These are phyloP conservation scores for Siderastrea radians DNA, from an alignment of 92 coral and sea anemone genomes.

Conservation along the genomic window DNA sequence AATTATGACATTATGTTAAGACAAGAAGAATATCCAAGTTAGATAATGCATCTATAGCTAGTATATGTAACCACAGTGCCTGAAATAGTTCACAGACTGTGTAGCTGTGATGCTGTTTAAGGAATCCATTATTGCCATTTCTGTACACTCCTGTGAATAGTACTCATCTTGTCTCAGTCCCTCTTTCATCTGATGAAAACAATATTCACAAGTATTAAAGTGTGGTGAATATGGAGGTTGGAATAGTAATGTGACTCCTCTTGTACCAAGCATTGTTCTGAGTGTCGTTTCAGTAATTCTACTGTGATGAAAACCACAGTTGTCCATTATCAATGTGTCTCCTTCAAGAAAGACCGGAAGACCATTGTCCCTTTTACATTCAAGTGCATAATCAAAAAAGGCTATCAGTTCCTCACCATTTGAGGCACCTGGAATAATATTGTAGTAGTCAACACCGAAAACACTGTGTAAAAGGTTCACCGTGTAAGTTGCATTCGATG, in stretches of 20 bases:
- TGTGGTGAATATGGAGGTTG: slow-evolving; percentile 12
- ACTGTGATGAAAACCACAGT: too few relatives aligned
- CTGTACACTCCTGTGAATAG: slow-evolving; percentile 72
- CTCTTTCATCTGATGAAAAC: slow-evolving; percentile 30
- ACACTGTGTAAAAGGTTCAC: background rate
- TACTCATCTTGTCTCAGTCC: slow-evolving; percentile 43
- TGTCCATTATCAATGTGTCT: slow-evolving; percentile 2
- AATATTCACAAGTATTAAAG: too few relatives aligned
- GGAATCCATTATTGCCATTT: slow-evolving; percentile 69
- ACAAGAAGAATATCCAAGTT: background rate
- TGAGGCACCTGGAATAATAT: slow-evolving; percentile 58
- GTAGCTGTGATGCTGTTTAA: slow-evolving; percentile 46
- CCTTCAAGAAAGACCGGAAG: slow-evolving; percentile 40
- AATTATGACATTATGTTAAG: too few relatives aligned
- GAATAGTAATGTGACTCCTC: slow-evolving; percentile 38
- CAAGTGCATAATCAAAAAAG: slow-evolving; percentile 58
- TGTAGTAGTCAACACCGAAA: slow-evolving; percentile 55
- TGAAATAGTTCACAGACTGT: slow-evolving; percentile 56
- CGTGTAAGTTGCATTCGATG: slow-evolving; percentile 66
- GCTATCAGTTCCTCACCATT: slow-evolving; percentile 51
- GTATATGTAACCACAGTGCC: slow-evolving; percentile 58
- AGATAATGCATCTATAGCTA: background rate
- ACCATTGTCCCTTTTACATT: background rate
- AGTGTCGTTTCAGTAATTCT: slow-evolving; percentile 35
- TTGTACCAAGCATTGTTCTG: slow-evolving; percentile 40